These are phyloP conservation scores for Euphydryas editha DNA, from an alignment of 2,888 invertebrate species.

Conservation along the genomic window DNA sequence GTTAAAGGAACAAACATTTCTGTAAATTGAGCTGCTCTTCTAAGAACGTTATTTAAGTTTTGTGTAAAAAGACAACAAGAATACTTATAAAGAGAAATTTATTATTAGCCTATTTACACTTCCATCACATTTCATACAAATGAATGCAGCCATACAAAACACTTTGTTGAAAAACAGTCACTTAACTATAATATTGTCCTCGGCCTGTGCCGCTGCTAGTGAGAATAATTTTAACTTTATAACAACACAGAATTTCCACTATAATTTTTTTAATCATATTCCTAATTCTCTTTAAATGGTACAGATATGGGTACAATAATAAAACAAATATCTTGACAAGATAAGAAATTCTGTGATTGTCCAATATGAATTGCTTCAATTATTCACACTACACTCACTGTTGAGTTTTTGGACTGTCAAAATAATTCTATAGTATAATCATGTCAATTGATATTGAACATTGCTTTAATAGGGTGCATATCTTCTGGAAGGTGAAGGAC, in stretches of 20 bases:
- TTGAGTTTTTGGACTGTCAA: conserved; percentile 58
- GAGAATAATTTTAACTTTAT: neutral
- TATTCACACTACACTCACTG: neutral
- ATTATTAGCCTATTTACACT: conserved; percentile 73
- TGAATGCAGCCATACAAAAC: conserved; percentile 54
- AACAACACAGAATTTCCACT: neutral
- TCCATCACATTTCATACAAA: conserved; percentile 56
- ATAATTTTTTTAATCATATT: neutral
- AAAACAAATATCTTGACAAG: conserved; percentile 4
- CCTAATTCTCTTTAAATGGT: neutral
- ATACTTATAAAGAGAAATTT: conserved; percentile 74
- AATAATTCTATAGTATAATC: conserved; percentile 27
- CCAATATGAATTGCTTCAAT: neutral
- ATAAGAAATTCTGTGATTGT: conserved; percentile 1
- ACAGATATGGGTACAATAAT: neutral
- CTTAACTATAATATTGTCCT: conserved; percentile 56
- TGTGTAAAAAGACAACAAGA: conserved; percentile 30
- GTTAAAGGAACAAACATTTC: no score
- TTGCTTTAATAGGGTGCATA: conserved; percentile 90
- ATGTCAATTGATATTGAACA: neutral
- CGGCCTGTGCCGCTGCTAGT: conserved; percentile 43
- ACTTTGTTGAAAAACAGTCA: conserved; percentile 59
- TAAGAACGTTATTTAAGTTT: neutral
- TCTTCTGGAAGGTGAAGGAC: conserved; percentile 92
- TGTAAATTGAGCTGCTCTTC: no score